Conservation (phyloP, 2,113 vertebrate genomes). For the Acrocephalus kingi region DNA sequence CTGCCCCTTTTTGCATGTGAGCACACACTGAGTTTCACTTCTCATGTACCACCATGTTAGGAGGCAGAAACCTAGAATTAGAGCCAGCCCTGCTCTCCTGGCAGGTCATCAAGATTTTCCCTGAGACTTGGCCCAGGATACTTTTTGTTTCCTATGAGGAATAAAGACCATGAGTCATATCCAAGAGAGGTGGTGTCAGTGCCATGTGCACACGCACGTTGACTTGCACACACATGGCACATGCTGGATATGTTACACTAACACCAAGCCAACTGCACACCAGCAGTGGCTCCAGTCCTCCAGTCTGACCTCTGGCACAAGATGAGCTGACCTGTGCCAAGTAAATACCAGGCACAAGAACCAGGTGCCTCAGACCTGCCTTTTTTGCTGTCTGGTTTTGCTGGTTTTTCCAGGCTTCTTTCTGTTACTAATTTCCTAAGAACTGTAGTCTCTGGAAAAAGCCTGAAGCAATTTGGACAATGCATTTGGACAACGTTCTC, state of each 20-base stretch:
- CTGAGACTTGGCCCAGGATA: background rate
- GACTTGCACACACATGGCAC: rapidly evolving
- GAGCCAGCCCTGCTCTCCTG: background rate
- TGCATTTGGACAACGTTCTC: background rate
- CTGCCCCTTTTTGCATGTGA: background rate
- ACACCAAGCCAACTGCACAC: background rate
- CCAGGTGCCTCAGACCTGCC: background rate
- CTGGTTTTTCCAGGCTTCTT: background rate
- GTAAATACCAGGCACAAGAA: background rate
- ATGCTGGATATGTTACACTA: rapidly evolving
- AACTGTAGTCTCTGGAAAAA: background rate
- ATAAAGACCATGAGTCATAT: background rate
- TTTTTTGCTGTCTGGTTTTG: background rate
- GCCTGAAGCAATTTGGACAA: background rate
- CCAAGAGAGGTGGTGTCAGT: rapidly evolving
- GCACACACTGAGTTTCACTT: background rate
- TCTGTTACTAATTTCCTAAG: background rate
- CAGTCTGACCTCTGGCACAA: background rate
- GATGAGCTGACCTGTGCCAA: background rate
- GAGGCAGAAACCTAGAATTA: background rate
- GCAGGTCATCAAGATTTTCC: background rate
- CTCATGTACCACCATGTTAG: background rate
- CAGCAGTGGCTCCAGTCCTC: background rate
- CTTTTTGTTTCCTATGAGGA: background rate
- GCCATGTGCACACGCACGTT: rapidly evolving